Evolutionary conservation across 2,888 invertebrate genomes (phyloP), one percentile per base, ranked within the genome.

Genomic region (Mesopsocus fuscifrons): DNA sequence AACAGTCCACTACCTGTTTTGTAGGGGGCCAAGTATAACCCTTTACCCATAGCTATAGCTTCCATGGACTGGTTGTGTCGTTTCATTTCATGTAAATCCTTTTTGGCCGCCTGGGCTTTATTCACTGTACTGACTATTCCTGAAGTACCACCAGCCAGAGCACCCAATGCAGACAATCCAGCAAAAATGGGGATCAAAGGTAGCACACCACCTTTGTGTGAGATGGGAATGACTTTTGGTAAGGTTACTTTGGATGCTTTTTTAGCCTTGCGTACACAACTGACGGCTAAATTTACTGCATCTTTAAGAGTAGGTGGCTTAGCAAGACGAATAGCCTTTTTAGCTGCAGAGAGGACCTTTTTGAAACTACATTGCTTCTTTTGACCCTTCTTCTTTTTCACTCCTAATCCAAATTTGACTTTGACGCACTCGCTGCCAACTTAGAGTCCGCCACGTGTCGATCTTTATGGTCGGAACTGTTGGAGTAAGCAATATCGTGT

Each of bases 51-150:
- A 18, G 54, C 56, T 34, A 57, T 55, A 34, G 54, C 49, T 52
- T 60, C 59, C 56, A 59, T 58, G n/a, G 46, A 48, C 48, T 51
- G 46, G 48, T 60, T 60, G 46, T 58, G 59, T 3, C 56, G 50
- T 41, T 51, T 43, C 18, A 46, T 49, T 50, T 60, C 57, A 15
- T 49, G 45, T 32, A 57, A 48, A 46, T 53, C 44, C 47, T 54
- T 46, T 52, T 52, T 50, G 8, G 57, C 57, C 40, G 43, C 45
- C 46, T 54, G 56, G 3, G 54, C 51, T 42, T 57, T 51, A 46
- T 55, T 57, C 9, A 57, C 51, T 15, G 57, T 53, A 44, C 56
- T 59, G 3, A 53, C 52, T 22, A 60, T 53, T 42, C 54, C 54
- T 11, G 57, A 52, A 23, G 55, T 55, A 21, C 58, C 57, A 22